A percentile compares a stretch with the other conserved stretches of the same genome.
Evolutionary conservation across 1,140 invertebrate genomes (phyloP).

Genomic region (Armadillidium nasatum): DNA sequence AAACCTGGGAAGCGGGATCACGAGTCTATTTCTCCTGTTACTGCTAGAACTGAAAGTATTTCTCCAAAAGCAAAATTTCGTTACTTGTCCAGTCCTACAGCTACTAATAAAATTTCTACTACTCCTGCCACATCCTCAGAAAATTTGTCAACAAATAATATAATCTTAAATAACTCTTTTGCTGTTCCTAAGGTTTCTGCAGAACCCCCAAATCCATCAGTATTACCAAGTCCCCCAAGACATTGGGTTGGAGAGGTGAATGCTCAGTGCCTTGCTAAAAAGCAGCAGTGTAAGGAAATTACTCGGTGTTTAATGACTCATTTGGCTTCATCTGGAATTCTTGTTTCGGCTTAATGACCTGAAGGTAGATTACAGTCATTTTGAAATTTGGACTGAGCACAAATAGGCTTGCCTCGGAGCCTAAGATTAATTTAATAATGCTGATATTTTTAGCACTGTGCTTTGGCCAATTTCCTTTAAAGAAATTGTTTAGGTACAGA

Average conservation of each 20-base stretch:
- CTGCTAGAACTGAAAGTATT: conserved; percentile 32
- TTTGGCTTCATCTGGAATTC: conserved; percentile 33
- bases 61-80: conserved; percentile 37
- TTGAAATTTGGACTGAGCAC: conserved; percentile 25
- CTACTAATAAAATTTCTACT: conserved; percentile 29
- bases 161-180: conserved; percentile 35
- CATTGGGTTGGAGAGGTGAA: conserved; percentile 33
- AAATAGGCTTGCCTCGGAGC: conserved; percentile 29
- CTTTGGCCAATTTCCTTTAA: conserved; percentile 34
- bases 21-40: conserved; percentile 31
- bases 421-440: neutral
- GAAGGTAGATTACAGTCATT: neutral
- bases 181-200: conserved; percentile 40
- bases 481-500: conserved; percentile 40
- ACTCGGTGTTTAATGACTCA: conserved; percentile 33
- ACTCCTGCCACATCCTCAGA: conserved; percentile 16
- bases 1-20: conserved; percentile 35
- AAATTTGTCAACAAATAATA: conserved; percentile 17
- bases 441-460: conserved; percentile 29
- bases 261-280: conserved; percentile 27
- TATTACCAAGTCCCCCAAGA: conserved; percentile 35
- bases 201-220: conserved; percentile 40
- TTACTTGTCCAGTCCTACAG: conserved; percentile 25
- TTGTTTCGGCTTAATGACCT: conserved; percentile 37
- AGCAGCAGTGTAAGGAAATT: conserved; percentile 33